phyloP scores from a whole-genome alignment of 92 coral and sea anemone genomes.

The Palythoa caribaeorum region DNA sequence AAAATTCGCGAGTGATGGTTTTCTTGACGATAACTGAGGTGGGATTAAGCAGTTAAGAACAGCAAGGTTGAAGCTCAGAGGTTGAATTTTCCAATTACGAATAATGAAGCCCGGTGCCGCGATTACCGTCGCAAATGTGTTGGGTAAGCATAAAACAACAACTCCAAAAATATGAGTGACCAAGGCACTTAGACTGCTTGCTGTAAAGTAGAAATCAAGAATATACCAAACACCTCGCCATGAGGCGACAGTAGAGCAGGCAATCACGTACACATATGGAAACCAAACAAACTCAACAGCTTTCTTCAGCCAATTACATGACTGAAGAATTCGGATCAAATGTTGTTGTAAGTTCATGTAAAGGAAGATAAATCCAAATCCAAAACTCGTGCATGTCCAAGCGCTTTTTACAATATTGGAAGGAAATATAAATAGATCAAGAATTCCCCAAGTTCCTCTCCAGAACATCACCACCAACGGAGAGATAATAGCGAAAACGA shows the following conservation, averaged over 20 bases:
- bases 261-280: conserved; percentile 40
- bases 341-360: conserved; percentile 33
- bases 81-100: neutral
- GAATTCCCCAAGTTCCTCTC: conserved; percentile 75
- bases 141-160: conserved; percentile 1
- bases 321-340: conserved; percentile 18
- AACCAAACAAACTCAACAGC: conserved; percentile 31
- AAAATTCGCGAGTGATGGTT: neutral
- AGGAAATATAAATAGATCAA: conserved; percentile 67
- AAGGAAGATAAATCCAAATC: conserved; percentile 33
- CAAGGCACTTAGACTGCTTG: conserved; percentile 8
- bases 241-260: conserved; percentile 42
- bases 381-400: conserved; percentile 19
- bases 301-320: neutral
- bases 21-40: neutral
- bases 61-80: neutral
- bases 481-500: conserved; percentile 42
- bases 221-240: conserved; percentile 84
- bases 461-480: conserved; percentile 66
- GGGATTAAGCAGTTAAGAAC: neutral
- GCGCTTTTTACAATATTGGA: conserved; percentile 29
- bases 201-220: conserved; percentile 32
- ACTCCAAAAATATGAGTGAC: conserved; percentile 50
- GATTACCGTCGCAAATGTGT: conserved; percentile 28
- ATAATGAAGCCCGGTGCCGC: conserved; percentile 39